Evolutionary conservation across 2,113 vertebrate species (phyloP).

Genomic region (Arvicanthis niloticus): DNA sequence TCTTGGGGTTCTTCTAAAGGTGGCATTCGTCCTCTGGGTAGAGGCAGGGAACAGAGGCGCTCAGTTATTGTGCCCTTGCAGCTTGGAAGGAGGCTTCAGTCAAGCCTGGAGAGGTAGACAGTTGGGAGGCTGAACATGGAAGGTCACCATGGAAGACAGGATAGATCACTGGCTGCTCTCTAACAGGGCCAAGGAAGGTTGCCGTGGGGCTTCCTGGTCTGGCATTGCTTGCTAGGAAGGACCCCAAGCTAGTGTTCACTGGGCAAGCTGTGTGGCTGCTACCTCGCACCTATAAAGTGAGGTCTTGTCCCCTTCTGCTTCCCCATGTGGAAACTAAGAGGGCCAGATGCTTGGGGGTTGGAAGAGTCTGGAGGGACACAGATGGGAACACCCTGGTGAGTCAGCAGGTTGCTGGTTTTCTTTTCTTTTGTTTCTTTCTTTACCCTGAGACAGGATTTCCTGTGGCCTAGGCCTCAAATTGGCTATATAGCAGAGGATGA

Average conservation of each 20-base stretch:
- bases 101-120: no score
- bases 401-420: background rate
- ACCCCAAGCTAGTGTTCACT: background rate
- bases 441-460: background rate
- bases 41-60: background rate
- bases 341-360: accelerated
- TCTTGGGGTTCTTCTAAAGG: background rate
- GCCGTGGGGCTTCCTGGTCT: accelerated
- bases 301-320: accelerated
- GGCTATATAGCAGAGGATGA: background rate
- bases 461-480: background rate
- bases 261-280: background rate
- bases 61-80: background rate
- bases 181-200: background rate
- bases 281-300: background rate
- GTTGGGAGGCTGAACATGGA: accelerated
- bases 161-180: background rate
- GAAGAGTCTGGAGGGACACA: no score
- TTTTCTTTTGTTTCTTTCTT: background rate
- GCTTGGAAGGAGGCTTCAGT: background rate
- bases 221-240: background rate
- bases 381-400: accelerated
- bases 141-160: background rate
- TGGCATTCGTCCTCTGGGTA: background rate
- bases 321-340: accelerated